Percentiles rank a stretch among this genome's conserved stretches.
Evolutionary conservation across 2,888 invertebrate species (phyloP).

Genomic region (Leptopilina drosophilae): DNA sequence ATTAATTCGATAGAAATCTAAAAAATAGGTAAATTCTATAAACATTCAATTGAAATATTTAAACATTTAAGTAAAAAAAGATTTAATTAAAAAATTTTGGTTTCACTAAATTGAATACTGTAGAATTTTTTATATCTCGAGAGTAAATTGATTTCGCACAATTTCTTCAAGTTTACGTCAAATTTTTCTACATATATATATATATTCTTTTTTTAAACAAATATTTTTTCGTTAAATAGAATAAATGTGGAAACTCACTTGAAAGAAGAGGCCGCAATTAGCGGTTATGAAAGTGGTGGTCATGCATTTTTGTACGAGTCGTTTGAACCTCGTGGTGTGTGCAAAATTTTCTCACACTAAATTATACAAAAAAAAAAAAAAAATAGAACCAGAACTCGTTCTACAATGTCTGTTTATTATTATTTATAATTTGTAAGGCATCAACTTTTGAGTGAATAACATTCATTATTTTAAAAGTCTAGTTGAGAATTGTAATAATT

Average conservation of each 20-base stretch:
- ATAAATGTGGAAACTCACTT: conserved; percentile 50
- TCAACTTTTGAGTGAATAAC: background rate
- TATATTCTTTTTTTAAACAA: background rate
- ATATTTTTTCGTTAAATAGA: background rate
- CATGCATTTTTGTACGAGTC: conserved; percentile 59
- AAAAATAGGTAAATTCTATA: too few species aligned
- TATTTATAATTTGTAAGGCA: background rate
- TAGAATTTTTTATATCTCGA: too few species aligned
- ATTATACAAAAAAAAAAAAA: background rate
- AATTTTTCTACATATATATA: background rate
- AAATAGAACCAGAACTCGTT: background rate
- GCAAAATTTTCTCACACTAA: conserved; percentile 1
- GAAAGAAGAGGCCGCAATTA: conserved; percentile 45
- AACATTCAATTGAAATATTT: too few species aligned
- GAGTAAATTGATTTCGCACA: too few species aligned
- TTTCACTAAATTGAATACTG: too few species aligned
- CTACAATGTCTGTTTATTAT: background rate
- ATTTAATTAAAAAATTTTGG: too few species aligned
- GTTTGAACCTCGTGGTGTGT: conserved; percentile 54
- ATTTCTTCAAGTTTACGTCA: background rate
- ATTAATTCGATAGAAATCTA: too few species aligned
- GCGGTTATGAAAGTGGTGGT: conserved; percentile 49
- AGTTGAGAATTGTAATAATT: background rate
- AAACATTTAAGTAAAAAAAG: too few species aligned
- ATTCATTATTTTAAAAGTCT: background rate